phyloP scores from a whole-genome alignment of 2,113 vertebrate genomes.

The Phaetusa simplex region DNA sequence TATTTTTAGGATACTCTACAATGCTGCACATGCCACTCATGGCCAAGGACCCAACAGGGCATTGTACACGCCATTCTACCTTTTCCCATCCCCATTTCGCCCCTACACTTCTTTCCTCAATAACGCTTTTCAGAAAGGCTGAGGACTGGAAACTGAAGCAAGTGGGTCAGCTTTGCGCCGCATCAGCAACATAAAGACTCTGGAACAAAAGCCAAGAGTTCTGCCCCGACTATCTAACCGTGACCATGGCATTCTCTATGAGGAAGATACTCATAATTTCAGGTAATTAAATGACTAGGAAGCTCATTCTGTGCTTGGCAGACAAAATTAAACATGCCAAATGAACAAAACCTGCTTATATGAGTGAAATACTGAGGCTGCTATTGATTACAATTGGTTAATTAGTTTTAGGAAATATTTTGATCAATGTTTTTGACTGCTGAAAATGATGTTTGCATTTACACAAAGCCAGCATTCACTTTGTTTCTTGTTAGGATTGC shows the following conservation, averaged over 20 bases:
- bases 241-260: not conserved
- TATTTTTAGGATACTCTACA: not conserved
- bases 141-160: not conserved
- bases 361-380: not conserved
- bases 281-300: slow-evolving; percentile 48
- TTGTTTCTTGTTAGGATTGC: not conserved
- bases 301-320: slow-evolving; percentile 21
- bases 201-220: slow-evolving; percentile 12
- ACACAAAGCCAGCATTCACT: not conserved
- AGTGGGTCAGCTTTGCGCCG: not conserved
- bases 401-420: slow-evolving; percentile 35
- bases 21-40: not conserved
- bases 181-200: not conserved
- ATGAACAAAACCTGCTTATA: slow-evolving; percentile 35
- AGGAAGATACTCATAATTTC: slow-evolving; percentile 39
- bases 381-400: slow-evolving; percentile 16
- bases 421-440: slow-evolving; percentile 9
- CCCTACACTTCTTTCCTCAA: not conserved
- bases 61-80: accelerated
- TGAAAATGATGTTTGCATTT: not conserved
- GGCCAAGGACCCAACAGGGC: not conserved
- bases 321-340: slow-evolving; percentile 20
- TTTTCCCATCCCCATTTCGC: not conserved
- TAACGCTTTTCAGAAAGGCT: not conserved
- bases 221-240: not conserved